Evolutionary conservation across 2,888 invertebrate genomes (phyloP), one percentile per base, ranked within the genome.

Genomic region (Schizaphis graminum): DNA sequence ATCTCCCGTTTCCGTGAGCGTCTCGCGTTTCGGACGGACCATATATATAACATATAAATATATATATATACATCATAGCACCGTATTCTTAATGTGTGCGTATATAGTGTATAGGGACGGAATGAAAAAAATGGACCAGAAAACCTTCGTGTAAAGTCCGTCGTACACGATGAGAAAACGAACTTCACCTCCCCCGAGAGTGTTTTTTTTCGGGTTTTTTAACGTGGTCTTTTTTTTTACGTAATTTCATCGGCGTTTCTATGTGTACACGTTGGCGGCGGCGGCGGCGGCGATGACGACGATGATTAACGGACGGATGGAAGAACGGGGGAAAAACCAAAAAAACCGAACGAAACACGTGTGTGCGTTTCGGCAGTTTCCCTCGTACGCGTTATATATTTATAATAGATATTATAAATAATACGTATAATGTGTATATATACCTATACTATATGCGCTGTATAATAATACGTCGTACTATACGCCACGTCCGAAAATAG

Each of bases 11-110:
- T 93, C 93, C 93, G 89, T 67, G 88, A n/a, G 47, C 47, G 91
- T 87, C 87, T 89, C 93, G 77, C 93, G 93, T 93, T 89, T 88
- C 93, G 93, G 93, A 93, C 93, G 21, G 88, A 87, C n/a, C 92
- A 56, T 84, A 84, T 24, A 77, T 77, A 35, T 41, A 67, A 35
- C n/a, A 53, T 44, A 47, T 26, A 44, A 11, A 11, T 44, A 85
- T 67, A 16, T 35, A 77, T 35, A 77, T 35, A 61, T 53, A 53
- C 53, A 26, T 26, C 44, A 57, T 3, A 61, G 61, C 61, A 35
- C 16, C 4, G 67, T 67, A 53, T 53, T 67, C 67, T 35, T 67
- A 67, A 67, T 67, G 67, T 35, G 28, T 61, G 26, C 57, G 67
- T 67, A 67, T 67, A 67, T 26, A 44, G 1, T 44, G 10, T 85